A percentile compares a stretch with the other conserved stretches of the same genome.
Evolutionary conservation across 1,140 invertebrate species (phyloP).

Genomic region (Kradibia gibbosae): DNA sequence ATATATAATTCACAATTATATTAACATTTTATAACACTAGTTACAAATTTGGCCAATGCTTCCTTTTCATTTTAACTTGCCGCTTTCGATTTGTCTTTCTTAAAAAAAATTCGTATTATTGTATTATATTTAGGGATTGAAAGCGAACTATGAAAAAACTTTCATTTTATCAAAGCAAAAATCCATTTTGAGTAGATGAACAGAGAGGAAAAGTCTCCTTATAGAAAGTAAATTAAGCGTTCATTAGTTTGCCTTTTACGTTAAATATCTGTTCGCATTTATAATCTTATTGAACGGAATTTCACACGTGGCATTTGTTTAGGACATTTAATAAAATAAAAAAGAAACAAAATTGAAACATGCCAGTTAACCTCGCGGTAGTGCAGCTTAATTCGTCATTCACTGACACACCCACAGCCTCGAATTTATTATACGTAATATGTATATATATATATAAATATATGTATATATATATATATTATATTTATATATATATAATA

Average conservation of each 20-base stretch:
- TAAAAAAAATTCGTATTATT: not conserved
- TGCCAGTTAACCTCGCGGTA: not conserved
- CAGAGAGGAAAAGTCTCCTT: not conserved
- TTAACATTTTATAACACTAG: not conserved
- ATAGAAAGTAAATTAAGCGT: not conserved
- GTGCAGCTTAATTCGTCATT: slow-evolving; percentile 51
- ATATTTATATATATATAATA: too few relatives aligned
- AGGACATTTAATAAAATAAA: not conserved
- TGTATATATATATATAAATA: too few relatives aligned
- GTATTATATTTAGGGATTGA: not conserved
- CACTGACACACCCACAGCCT: slow-evolving; percentile 65
- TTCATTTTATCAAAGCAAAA: not conserved
- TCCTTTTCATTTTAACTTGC: not conserved
- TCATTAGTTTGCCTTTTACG: not conserved
- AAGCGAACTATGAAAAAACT: slow-evolving; percentile 25
- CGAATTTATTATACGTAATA: slow-evolving; percentile 57
- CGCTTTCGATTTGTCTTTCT: slow-evolving; percentile 15
- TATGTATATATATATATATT: too few relatives aligned
- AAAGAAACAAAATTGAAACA: slow-evolving; percentile 6
- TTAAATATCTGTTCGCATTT: not conserved
- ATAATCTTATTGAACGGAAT: not conserved
- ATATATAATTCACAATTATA: too few relatives aligned
- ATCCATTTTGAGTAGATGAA: not conserved
- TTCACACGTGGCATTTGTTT: not conserved
- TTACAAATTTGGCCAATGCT: not conserved